Evolutionary conservation across 2,797 vertebrate genomes (phyloP).

Genomic region (Periophthalmus magnuspinnatus): DNA sequence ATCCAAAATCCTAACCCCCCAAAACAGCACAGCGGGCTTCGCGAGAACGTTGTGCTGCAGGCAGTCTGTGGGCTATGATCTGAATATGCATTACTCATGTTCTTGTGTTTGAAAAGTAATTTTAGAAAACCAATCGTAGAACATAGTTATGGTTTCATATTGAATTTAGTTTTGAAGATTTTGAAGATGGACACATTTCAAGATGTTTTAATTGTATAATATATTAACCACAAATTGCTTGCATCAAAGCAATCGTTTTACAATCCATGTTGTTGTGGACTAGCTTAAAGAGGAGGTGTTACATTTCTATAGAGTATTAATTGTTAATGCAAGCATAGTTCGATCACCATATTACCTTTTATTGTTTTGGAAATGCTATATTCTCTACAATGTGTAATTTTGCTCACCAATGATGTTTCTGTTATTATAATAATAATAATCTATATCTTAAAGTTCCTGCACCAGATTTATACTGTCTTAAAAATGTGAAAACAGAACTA

Average conservation of each 20-base stretch:
- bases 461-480: background rate
- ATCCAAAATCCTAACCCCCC: slow-evolving; percentile 5
- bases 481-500: too few species aligned
- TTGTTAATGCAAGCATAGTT: too few species aligned
- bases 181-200: too few species aligned
- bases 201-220: too few species aligned
- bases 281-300: background rate
- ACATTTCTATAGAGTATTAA: background rate
- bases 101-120: background rate
- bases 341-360: too few species aligned
- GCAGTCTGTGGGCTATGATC: background rate
- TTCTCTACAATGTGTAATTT: too few species aligned
- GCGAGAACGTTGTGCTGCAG: background rate
- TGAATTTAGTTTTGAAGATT: too few species aligned
- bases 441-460: background rate
- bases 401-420: too few species aligned
- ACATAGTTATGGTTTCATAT: too few species aligned
- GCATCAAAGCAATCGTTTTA: background rate
- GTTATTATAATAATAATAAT: background rate
- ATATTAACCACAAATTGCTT: too few species aligned
- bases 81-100: slow-evolving; percentile 2
- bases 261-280: background rate
- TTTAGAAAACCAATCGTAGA: background rate
- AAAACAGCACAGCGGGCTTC: background rate
- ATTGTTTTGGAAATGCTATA: too few species aligned